Conservation (phyloP, 2,797 vertebrate species). For the Hypotaenidia okinawae region DNA sequence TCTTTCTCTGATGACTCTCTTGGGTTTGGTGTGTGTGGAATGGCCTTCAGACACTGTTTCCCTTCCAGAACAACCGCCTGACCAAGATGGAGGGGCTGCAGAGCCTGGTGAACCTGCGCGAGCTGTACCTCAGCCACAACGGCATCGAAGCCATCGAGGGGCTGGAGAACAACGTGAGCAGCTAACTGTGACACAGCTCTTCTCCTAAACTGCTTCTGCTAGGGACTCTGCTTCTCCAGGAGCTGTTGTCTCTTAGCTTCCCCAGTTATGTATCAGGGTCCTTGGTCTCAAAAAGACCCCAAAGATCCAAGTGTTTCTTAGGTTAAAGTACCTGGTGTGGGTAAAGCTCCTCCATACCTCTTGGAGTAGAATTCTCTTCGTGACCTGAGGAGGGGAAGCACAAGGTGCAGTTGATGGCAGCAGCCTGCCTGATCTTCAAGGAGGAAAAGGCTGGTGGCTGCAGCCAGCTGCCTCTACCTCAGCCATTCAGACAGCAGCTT, state of each 20-base stretch:
- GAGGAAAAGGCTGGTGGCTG: not conserved
- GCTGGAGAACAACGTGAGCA: conserved; percentile 96
- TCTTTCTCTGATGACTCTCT: rapidly evolving
- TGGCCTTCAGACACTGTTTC: not conserved
- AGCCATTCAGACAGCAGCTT: not conserved
- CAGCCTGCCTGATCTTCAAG: not conserved
- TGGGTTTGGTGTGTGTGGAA: not conserved
- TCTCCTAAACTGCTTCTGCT: not conserved
- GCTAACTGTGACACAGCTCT: not conserved
- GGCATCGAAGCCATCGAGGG: conserved; percentile 97
- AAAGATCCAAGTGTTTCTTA: not conserved
- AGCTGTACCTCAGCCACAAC: conserved; percentile 97
- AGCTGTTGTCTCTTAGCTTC: not conserved
- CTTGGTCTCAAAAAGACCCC: not conserved
- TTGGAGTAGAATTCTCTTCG: not conserved
- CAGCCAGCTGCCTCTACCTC: not conserved
- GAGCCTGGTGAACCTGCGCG: conserved; percentile 88
- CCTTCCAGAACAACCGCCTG: conserved; percentile 92
- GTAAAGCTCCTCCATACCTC: not conserved
- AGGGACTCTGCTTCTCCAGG: not conserved
- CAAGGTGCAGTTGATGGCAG: not conserved
- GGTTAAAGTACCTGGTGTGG: rapidly evolving
- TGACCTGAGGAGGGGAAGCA: not conserved
- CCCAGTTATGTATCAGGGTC: not conserved
- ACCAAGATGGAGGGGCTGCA: conserved; percentile 97